phyloP scores from a whole-genome alignment of 2,888 invertebrate species.

The Alcis repandata region DNA sequence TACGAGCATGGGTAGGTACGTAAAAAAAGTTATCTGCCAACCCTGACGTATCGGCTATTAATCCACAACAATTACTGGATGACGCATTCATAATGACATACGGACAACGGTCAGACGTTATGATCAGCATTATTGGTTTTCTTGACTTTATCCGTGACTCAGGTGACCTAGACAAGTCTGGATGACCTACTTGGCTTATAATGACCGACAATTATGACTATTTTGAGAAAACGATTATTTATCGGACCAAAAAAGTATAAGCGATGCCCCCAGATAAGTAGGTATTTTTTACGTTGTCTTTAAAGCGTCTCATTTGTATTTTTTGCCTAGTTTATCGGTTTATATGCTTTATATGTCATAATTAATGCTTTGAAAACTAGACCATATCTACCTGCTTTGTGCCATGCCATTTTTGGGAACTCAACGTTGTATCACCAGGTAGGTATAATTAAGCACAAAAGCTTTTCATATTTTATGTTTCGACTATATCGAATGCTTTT shows the following conservation, averaged over 20 bases:
- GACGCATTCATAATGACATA: conserved; percentile 38
- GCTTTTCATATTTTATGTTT: no score
- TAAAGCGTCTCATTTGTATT: conserved; percentile 6
- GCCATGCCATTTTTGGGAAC: background rate
- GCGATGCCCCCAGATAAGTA: conserved; percentile 34
- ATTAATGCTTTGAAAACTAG: conserved; percentile 8
- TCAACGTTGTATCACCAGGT: background rate
- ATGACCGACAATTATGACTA: conserved; percentile 41
- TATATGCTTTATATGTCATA: conserved; percentile 8
- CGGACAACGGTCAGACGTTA: conserved; percentile 50
- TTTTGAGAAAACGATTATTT: conserved; percentile 33
- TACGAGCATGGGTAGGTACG: background rate
- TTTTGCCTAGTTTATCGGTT: conserved; percentile 7
- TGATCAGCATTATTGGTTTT: conserved; percentile 33
- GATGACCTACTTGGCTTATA: conserved; percentile 37
- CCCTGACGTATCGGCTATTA: conserved; percentile 57
- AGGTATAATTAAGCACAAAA: no score
- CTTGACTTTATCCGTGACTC: conserved; percentile 39
- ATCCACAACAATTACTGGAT: conserved; percentile 75
- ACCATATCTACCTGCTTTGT: background rate
- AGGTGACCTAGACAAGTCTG: conserved; percentile 38
- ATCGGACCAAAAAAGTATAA: conserved; percentile 26
- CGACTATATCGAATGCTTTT: no score
- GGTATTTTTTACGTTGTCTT: conserved; percentile 21
- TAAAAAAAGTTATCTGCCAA: background rate